These are phyloP conservation scores for Aegotheles bennettii DNA, from an alignment of 2,113 vertebrate genomes.

Conservation along the genomic window DNA sequence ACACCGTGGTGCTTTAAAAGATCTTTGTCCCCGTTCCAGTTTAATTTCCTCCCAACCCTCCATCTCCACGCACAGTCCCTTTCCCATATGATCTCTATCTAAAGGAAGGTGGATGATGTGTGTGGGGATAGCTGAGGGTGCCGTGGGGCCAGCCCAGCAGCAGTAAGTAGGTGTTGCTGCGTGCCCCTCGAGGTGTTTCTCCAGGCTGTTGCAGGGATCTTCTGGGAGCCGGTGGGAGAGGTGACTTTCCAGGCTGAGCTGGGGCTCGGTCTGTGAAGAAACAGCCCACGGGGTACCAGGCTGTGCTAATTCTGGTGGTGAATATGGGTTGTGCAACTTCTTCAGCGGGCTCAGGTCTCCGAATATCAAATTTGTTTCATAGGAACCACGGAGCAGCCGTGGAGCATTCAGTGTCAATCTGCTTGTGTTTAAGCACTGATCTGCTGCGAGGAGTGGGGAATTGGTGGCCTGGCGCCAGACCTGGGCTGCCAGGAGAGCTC, in stretches of 20 bases:
- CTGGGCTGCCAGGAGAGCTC: slow-evolving; percentile 65
- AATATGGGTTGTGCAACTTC: slow-evolving; percentile 9
- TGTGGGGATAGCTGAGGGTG: background rate
- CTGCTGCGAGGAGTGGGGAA: slow-evolving; percentile 6
- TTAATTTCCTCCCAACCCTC: slow-evolving; percentile 37
- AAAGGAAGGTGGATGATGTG: background rate
- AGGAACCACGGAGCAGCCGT: slow-evolving; percentile 26
- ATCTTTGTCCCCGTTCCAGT: slow-evolving; percentile 40
- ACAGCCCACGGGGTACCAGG: background rate
- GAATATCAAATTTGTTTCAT: background rate
- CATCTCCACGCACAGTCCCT: background rate
- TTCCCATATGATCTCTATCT: background rate
- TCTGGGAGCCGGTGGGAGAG: background rate
- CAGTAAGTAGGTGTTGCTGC: background rate
- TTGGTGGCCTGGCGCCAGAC: slow-evolving; percentile 42
- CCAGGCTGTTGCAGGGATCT: background rate
- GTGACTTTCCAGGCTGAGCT: background rate
- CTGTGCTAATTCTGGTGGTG: slow-evolving; percentile 43
- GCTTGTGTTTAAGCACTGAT: slow-evolving; percentile 21
- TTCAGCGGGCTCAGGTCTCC: background rate
- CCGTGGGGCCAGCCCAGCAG: background rate
- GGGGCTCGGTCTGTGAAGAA: background rate
- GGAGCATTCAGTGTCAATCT: slow-evolving; percentile 24
- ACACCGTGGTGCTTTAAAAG: background rate
- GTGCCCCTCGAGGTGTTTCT: background rate